Percentiles rank a stretch among this genome's conserved stretches.
phyloP scores from a whole-genome alignment of 1,140 invertebrate genomes.

The Chironomus tepperi region DNA sequence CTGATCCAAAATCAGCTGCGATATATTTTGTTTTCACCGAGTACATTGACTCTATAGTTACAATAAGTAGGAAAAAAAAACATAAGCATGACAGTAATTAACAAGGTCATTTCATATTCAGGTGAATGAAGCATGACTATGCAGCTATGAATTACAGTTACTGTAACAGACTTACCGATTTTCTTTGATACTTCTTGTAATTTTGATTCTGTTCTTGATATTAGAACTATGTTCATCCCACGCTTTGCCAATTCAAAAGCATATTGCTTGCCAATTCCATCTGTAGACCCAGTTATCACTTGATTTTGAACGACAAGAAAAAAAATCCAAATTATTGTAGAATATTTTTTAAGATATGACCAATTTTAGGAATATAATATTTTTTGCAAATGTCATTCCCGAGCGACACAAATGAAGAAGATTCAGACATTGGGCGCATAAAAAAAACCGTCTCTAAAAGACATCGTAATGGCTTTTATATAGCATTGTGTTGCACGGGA shows the following conservation, averaged over 20 bases:
- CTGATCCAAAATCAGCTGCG: slow-evolving; percentile 69
- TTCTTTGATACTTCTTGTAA: slow-evolving; percentile 60
- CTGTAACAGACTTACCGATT: slow-evolving; percentile 50
- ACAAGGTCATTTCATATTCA: too few relatives aligned
- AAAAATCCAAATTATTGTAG: too few relatives aligned
- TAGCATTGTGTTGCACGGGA: too few relatives aligned
- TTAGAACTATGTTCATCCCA: slow-evolving; percentile 74
- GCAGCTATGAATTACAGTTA: background rate
- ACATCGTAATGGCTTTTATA: too few relatives aligned
- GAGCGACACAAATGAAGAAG: too few relatives aligned
- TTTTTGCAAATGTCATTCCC: too few relatives aligned
- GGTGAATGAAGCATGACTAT: too few relatives aligned
- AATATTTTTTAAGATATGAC: too few relatives aligned
- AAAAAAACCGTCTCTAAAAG: too few relatives aligned
- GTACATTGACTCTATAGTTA: slow-evolving; percentile 45
- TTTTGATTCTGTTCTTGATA: slow-evolving; percentile 73
- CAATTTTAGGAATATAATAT: too few relatives aligned
- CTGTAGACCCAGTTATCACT: slow-evolving; percentile 87
- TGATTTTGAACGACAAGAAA: too few relatives aligned
- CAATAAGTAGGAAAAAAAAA: background rate
- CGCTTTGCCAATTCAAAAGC: slow-evolving; percentile 70
- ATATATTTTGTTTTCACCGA: slow-evolving; percentile 66
- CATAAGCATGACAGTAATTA: background rate
- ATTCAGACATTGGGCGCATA: too few relatives aligned
- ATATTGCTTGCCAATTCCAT: slow-evolving; percentile 88